A percentile compares a stretch with the other conserved stretches of the same genome.
These are phyloP conservation scores for Holotrichia oblita DNA, from an alignment of 1,140 invertebrate species.

Conservation along the genomic window DNA sequence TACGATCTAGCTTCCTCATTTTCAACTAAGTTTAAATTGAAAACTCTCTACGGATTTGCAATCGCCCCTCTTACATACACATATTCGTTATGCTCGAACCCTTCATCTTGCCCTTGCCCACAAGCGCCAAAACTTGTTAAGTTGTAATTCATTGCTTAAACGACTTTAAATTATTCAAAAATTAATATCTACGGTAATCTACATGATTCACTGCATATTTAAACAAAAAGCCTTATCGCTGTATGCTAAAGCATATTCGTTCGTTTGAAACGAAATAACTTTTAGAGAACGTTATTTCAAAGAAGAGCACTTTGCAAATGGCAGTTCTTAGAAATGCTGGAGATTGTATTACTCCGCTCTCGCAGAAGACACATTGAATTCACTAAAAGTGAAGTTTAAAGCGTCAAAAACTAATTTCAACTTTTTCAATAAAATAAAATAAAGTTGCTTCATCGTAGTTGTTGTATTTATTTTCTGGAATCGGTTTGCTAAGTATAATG, in stretches of 20 bases:
- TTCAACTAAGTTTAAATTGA: slow-evolving; percentile 8
- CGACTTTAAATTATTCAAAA: background rate
- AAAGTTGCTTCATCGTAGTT: background rate
- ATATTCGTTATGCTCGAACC: background rate
- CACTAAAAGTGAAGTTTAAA: slow-evolving; percentile 11
- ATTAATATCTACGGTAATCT: slow-evolving; percentile 19
- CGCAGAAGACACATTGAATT: slow-evolving; percentile 19
- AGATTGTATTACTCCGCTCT: slow-evolving; percentile 3
- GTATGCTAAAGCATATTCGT: background rate
- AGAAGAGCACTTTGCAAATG: background rate
- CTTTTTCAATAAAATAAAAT: slow-evolving; percentile 33
- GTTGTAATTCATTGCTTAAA: background rate
- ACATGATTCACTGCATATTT: background rate
- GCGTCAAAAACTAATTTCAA: slow-evolving; percentile 19
- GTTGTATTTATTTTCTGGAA: slow-evolving; percentile 9
- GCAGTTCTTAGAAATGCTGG: background rate
- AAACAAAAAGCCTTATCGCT: background rate
- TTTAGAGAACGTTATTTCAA: background rate
- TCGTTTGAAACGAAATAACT: background rate
- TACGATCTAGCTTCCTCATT: slow-evolving; percentile 1
- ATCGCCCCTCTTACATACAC: background rate
- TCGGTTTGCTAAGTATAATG: background rate
- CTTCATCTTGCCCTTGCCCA: background rate
- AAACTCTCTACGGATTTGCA: slow-evolving; percentile 5
- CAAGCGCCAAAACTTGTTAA: background rate